Percentiles rank a stretch among this genome's conserved stretches.
These are phyloP conservation scores for Drosophila saltans DNA, from an alignment of 1,140 invertebrate genomes.

Conservation along the genomic window DNA sequence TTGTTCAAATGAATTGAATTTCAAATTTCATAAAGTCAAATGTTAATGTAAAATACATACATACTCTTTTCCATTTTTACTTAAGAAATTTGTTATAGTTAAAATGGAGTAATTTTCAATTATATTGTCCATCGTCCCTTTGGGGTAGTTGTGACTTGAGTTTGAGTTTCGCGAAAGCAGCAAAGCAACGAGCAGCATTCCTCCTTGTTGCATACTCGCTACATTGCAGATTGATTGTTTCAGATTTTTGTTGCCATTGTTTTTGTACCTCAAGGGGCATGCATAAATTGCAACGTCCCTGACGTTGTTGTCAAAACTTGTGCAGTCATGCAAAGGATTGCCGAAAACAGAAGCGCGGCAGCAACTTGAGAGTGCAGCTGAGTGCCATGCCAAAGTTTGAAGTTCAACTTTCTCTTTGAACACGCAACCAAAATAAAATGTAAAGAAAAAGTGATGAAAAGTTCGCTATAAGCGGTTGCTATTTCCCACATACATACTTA, in stretches of 20 bases:
- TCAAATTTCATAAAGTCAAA: no score
- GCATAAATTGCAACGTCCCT: conserved; percentile 21
- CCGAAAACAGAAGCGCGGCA: conserved; percentile 14
- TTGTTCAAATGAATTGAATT: no score
- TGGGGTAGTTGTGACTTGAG: not conserved
- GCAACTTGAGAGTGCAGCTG: conserved; percentile 41
- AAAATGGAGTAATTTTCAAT: not conserved
- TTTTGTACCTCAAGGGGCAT: conserved; percentile 20
- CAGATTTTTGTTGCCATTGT: conserved; percentile 25
- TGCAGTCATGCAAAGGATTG: conserved; percentile 33
- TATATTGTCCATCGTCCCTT: not conserved
- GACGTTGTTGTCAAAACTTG: conserved; percentile 18
- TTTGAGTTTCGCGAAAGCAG: not conserved
- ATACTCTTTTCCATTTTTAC: no score
- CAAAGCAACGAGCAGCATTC: no score
- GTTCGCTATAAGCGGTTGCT: conserved; percentile 5
- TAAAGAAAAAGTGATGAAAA: conserved; percentile 28
- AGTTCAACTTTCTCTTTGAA: conserved; percentile 36
- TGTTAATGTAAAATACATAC: no score
- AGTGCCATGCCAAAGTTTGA: conserved; percentile 47
- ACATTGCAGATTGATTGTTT: conserved; percentile 31
- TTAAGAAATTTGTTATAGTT: no score
- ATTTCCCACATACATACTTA: not conserved
- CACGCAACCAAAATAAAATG: conserved; percentile 12
- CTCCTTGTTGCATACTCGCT: not conserved